Conservation (phyloP, 2,797 vertebrate species). For the Pogoniulus pusillus region DNA sequence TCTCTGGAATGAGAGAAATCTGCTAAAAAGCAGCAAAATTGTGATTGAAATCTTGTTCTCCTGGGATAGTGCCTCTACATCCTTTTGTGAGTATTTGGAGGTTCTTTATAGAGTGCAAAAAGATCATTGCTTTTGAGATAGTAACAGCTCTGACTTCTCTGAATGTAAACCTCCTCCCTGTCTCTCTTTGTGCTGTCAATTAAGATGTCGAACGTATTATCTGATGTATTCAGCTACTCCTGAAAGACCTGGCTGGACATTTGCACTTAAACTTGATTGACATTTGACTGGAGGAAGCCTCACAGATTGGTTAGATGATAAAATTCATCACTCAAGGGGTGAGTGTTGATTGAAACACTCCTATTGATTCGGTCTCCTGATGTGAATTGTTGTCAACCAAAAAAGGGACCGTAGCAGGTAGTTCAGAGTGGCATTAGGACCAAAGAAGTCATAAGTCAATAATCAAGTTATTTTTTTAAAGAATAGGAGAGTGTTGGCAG, state of each 20-base stretch:
- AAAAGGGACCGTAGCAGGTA: neutral
- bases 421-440: neutral
- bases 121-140: neutral
- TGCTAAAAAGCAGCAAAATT: neutral
- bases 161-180: neutral
- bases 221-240: constrained; percentile 12
- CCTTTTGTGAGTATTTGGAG: constrained; percentile 13
- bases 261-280: constrained; percentile 33
- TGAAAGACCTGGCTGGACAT: constrained; percentile 15
- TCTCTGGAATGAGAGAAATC: neutral
- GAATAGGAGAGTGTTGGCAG: neutral
- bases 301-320: constrained; percentile 10
- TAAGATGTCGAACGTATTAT: constrained; percentile 1
- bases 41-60: constrained; percentile 4
- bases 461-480: neutral
- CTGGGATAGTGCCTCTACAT: neutral
- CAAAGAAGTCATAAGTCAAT: neutral
- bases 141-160: neutral
- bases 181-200: neutral
- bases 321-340: neutral
- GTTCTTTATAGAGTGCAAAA: neutral
- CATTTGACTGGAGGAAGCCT: constrained; percentile 1
- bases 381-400: neutral
- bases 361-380: constrained; percentile 11
- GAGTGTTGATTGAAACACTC: constrained; percentile 20